phyloP scores from a whole-genome alignment of 2,113 vertebrate genomes.

The Mus pahari region DNA sequence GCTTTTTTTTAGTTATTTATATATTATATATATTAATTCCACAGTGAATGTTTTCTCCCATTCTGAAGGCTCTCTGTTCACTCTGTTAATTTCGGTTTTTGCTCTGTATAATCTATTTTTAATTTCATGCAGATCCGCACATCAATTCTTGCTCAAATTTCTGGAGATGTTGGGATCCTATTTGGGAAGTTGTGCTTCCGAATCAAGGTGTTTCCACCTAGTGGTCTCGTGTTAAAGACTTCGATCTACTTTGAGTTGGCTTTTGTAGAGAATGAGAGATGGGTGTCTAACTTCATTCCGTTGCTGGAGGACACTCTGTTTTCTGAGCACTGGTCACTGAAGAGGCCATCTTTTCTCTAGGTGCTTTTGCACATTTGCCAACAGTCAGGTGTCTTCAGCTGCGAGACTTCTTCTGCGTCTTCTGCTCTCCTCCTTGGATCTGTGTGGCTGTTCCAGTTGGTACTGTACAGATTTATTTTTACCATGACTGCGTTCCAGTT shows the following conservation, averaged over 20 bases:
- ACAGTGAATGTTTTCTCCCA: background rate
- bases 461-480: background rate
- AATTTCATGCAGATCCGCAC: background rate
- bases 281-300: background rate
- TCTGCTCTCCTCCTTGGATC: background rate
- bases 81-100: background rate
- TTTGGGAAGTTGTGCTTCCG: background rate
- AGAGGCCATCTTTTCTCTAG: background rate
- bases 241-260: background rate
- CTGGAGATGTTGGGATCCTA: background rate
- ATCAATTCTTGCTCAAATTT: background rate
- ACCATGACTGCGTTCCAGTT: background rate
- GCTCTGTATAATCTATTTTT: background rate
- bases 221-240: background rate
- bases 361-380: background rate
- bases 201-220: background rate
- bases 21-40: background rate
- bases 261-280: background rate
- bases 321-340: background rate
- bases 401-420: no score
- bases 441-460: background rate
- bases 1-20: background rate
- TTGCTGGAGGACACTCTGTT: background rate
- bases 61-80: background rate
- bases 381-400: background rate